Base-by-base conservation (phyloP, 2,888 invertebrate genomes). In the Tinea semifulvella region DNA sequence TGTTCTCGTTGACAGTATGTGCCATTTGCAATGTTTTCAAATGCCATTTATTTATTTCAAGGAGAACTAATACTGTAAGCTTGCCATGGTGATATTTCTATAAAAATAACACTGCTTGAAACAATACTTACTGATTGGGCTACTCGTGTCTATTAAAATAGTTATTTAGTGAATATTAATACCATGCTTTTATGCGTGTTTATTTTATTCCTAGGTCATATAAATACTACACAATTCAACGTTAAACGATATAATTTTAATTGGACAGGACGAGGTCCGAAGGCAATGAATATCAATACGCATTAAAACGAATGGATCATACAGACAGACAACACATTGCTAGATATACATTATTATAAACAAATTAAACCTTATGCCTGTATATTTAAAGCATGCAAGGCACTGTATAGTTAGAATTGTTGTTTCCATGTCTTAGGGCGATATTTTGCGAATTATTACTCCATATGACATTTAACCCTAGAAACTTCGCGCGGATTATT, bases 391-490 rank as follows among this genome's bases (percentile, higher is more conserved):
- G 28, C 11, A 11, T n/a, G n/a, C n/a, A n/a, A n/a, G n/a, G 4
- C 3, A 17, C n/a, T 36, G 36, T 36, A 36, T 36, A 18, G 3
- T n/a, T 36, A 3, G 6, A 36, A 17, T 16, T 2, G 36, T 36
- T 11, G 18, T 5, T n/a, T 28, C 4, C 5, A 16, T n/a, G 11
- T 40, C 19, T 40, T 40, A 13, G 16, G 19, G 39, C 44, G 44
- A 43, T 45, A 47, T 47, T 47, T 47, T 42, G 42, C 47, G 44
- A 18, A 18, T 45, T 47, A 47, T 47, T 47, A 45, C 47, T 27
- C 20, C 19, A 19, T 42, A 42, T 47, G 49, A 46, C 47, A 49
- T 56, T 50, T 44, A n/a, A n/a, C n/a, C n/a, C n/a, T n/a, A n/a
- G n/a, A n/a, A n/a, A n/a, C n/a, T n/a, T n/a, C n/a, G n/a, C n/a